Conservation (phyloP, 2,797 vertebrate species). For the Orientallactaga sibirica region DNA sequence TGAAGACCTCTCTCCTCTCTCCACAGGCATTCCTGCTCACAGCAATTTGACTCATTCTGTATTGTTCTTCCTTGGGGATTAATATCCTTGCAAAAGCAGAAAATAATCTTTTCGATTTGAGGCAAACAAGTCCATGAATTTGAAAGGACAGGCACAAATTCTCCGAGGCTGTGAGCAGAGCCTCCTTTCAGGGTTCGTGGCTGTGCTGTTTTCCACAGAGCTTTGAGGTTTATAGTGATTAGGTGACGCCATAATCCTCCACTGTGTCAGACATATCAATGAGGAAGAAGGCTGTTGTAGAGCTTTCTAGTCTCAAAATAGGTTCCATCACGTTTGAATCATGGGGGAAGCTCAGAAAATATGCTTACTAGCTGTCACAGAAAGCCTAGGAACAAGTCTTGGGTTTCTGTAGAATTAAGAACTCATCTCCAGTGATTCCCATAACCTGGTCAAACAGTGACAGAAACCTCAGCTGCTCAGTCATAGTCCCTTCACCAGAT, state of each 20-base stretch:
- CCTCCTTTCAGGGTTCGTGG: not conserved
- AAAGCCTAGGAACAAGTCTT: not conserved
- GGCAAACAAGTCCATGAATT: not conserved
- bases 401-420: not conserved
- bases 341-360: not conserved
- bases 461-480: not conserved
- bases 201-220: conserved; percentile 37
- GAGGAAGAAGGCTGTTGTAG: not conserved
- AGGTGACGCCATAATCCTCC: not conserved
- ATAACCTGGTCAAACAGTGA: not conserved
- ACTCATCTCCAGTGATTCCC: not conserved
- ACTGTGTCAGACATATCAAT: conserved; percentile 5
- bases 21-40: conserved; percentile 59
- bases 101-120: conserved; percentile 68
- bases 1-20: conserved; percentile 62
- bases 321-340: not conserved
- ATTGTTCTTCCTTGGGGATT: conserved; percentile 74
- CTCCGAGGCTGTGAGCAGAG: conserved; percentile 30
- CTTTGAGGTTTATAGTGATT: not conserved
- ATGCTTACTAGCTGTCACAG: not conserved
- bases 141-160: conserved; percentile 1
- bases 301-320: not conserved
- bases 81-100: conserved; percentile 71
- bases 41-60: conserved; percentile 71
- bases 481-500: not conserved